Evolutionary conservation across 1,140 invertebrate genomes (phyloP).

Genomic region (Drosophila pectinifera): DNA sequence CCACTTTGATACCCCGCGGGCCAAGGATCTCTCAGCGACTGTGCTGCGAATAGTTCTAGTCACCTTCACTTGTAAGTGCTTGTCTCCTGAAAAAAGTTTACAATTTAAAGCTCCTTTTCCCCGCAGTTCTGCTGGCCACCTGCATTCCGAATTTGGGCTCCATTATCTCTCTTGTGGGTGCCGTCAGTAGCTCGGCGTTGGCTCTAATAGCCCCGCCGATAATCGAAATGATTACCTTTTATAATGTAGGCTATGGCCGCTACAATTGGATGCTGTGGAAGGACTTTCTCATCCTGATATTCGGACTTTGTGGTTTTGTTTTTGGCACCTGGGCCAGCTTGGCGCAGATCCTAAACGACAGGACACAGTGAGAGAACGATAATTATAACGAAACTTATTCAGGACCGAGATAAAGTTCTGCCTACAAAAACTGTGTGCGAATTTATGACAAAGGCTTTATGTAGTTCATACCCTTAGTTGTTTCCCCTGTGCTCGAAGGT

Average conservation of each 20-base stretch:
- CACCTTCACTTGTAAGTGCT: constrained; percentile 91
- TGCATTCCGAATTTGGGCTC: constrained; percentile 94
- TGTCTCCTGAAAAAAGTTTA: not conserved
- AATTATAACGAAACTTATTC: constrained; percentile 2
- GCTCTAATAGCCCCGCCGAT: constrained; percentile 96
- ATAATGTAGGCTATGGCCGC: constrained; percentile 88
- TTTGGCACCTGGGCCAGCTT: constrained; percentile 93
- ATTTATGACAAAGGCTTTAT: constrained; percentile 77
- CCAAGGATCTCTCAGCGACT: constrained; percentile 88
- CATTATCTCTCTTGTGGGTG: constrained; percentile 96
- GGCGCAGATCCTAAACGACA: constrained; percentile 87
- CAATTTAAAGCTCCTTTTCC: not conserved
- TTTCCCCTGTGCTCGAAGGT: constrained; percentile 18
- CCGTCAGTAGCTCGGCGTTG: constrained; percentile 94
- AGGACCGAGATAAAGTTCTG: constrained; percentile 19
- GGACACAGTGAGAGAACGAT: constrained; percentile 43
- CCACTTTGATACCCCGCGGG: constrained; percentile 87
- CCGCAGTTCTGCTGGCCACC: constrained; percentile 91
- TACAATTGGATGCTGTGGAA: constrained; percentile 89
- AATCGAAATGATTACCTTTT: constrained; percentile 94
- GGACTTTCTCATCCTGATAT: constrained; percentile 89
- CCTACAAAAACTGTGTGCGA: constrained; percentile 54
- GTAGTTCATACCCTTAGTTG: constrained; percentile 47
- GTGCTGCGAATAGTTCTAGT: constrained; percentile 90
- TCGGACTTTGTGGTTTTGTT: constrained; percentile 91